phyloP scores from a whole-genome alignment of 2,888 invertebrate species.

The Clanis bilineata region DNA sequence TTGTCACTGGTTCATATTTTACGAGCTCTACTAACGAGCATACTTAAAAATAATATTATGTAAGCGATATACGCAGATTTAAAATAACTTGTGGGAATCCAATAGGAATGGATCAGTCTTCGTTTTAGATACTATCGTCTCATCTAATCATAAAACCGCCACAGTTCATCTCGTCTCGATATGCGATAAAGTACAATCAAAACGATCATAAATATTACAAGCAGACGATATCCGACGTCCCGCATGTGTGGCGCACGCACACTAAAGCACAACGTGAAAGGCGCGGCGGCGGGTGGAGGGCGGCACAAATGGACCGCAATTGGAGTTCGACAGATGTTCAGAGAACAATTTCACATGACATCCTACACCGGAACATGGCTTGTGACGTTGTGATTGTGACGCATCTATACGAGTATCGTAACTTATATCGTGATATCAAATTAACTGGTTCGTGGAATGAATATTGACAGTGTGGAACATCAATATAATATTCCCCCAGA shows the following conservation, averaged over 20 bases:
- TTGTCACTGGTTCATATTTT: too few species aligned
- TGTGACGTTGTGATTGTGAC: background rate
- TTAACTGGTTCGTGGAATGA: background rate
- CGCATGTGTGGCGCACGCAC: background rate
- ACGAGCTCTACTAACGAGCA: too few species aligned
- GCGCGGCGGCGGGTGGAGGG: too few species aligned
- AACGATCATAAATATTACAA: slow-evolving; percentile 4
- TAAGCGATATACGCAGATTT: too few species aligned
- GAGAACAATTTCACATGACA: slow-evolving; percentile 11
- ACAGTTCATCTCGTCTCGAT: background rate
- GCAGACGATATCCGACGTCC: slow-evolving; percentile 4
- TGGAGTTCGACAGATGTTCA: slow-evolving; percentile 8
- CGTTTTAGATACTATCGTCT: background rate
- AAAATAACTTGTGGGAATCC: too few species aligned
- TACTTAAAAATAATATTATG: too few species aligned
- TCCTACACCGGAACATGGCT: background rate
- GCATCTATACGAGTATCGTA: background rate
- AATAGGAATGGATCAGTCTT: background rate
- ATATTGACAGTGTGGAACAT: too few species aligned
- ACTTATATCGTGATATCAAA: background rate
- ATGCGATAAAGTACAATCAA: background rate
- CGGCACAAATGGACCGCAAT: slow-evolving; percentile 8
- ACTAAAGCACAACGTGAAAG: background rate
- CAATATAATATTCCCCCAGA: too few species aligned
- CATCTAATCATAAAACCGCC: background rate